A percentile compares a stretch with the other conserved stretches of the same genome.
phyloP scores from a whole-genome alignment of 2,888 invertebrate species.

The Papilio protenor region DNA sequence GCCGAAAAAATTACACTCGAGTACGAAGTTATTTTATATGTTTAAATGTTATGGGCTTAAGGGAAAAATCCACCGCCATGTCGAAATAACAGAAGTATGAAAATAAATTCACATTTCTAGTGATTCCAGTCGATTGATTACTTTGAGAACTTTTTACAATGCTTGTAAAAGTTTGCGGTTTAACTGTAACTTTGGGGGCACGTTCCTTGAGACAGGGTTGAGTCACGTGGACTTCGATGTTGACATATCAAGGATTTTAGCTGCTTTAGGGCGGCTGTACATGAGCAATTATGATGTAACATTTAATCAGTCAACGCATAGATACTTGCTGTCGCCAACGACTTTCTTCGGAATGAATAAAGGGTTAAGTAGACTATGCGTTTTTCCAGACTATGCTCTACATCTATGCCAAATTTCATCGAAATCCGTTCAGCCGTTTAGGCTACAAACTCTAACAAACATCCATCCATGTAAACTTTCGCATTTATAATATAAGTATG shows the following conservation, averaged over 20 bases:
- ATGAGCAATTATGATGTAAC: too few relatives aligned
- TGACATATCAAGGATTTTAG: neutral
- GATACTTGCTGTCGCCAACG: too few relatives aligned
- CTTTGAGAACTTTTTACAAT: constrained; percentile 3
- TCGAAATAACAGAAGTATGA: constrained; percentile 13
- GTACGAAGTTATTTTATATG: neutral
- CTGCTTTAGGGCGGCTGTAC: neutral
- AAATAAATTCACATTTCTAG: constrained; percentile 11
- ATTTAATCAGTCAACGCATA: too few relatives aligned
- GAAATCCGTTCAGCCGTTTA: too few relatives aligned
- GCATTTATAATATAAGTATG: too few relatives aligned
- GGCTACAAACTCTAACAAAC: too few relatives aligned
- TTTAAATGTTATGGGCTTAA: neutral
- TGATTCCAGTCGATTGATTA: constrained; percentile 15
- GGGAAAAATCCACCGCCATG: constrained; percentile 27
- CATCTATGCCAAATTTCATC: too few relatives aligned
- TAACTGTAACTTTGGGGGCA: neutral
- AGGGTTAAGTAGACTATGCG: too few relatives aligned
- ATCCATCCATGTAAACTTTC: too few relatives aligned
- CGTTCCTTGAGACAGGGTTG: neutral
- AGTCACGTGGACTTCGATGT: neutral
- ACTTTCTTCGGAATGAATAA: too few relatives aligned
- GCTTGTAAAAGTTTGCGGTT: neutral
- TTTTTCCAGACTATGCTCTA: too few relatives aligned
- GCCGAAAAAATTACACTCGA: neutral